Evolutionary conservation across 2,113 vertebrate species (phyloP).

Genomic region (Alligator mississippiensis): DNA sequence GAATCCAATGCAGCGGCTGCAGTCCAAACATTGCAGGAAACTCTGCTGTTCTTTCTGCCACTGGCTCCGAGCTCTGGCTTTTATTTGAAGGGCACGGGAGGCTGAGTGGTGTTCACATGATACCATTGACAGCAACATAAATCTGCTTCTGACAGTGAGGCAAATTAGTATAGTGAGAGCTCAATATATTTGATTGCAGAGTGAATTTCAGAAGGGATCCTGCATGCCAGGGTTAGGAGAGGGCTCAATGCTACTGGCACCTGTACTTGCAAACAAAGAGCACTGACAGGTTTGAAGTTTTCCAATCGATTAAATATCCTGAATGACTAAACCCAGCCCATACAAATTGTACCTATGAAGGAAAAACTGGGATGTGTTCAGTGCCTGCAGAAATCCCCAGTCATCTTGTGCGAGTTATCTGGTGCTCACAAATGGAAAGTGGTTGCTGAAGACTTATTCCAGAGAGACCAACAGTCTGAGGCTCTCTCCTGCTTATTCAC

Average conservation of each 20-base stretch:
- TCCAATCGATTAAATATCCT: constrained; percentile 23
- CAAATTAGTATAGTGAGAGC: constrained; percentile 72
- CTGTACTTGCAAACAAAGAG: constrained; percentile 46
- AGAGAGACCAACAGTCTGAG: background rate
- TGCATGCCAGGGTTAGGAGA: constrained; percentile 45
- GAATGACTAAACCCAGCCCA: background rate
- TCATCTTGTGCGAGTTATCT: background rate
- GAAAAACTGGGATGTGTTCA: background rate
- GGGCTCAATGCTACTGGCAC: constrained; percentile 21
- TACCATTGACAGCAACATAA: constrained; percentile 53
- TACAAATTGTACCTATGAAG: constrained; percentile 1
- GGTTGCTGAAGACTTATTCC: background rate
- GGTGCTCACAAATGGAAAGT: background rate
- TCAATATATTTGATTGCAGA: constrained; percentile 60
- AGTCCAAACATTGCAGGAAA: background rate
- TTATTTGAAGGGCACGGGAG: constrained; percentile 55
- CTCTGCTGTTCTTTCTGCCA: background rate
- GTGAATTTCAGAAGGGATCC: constrained; percentile 67
- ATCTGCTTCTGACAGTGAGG: constrained; percentile 69
- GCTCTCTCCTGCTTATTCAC: background rate
- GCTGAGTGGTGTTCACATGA: constrained; percentile 42
- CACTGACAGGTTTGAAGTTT: constrained; percentile 49
- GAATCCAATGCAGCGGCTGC: background rate
- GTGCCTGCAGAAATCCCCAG: background rate
- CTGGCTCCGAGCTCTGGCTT: constrained; percentile 32